phyloP scores from a whole-genome alignment of 2,113 vertebrate species.

The Lepidothrix coronata region DNA sequence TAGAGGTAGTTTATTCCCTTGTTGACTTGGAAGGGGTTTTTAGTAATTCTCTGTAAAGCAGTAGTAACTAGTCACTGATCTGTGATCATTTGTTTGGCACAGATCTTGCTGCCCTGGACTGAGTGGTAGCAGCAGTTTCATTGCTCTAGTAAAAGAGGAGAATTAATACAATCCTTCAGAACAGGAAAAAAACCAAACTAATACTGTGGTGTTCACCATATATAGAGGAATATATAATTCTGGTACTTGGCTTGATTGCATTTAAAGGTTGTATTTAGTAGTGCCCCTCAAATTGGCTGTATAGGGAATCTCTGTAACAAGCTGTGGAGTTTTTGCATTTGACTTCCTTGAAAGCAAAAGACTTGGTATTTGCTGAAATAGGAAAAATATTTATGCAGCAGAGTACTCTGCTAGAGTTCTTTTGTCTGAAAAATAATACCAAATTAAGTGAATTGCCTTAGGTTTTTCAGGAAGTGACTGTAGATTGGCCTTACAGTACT shows the following conservation, averaged over 20 bases:
- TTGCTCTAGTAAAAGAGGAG: not conserved
- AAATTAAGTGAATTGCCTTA: slow-evolving; percentile 12
- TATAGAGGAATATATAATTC: not conserved
- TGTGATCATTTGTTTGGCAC: not conserved
- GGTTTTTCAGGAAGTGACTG: not conserved
- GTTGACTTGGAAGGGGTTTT: not conserved
- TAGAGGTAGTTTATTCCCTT: slow-evolving; percentile 42
- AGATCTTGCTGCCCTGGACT: not conserved
- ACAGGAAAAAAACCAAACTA: not conserved
- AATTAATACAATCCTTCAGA: not conserved
- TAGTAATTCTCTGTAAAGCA: not conserved
- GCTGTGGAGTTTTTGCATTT: not conserved
- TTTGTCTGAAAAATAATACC: slow-evolving; percentile 6
- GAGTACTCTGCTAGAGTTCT: not conserved
- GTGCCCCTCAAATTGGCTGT: not conserved
- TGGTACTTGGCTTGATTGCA: not conserved
- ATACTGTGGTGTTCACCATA: not conserved
- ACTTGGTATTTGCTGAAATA: not conserved
- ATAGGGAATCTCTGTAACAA: not conserved
- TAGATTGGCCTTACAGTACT: not conserved
- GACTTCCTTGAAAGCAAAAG: not conserved
- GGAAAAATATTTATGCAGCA: not conserved
- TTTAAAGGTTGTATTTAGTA: not conserved
- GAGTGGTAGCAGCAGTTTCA: not conserved
- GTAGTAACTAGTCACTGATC: not conserved